Evolutionary conservation across 2,797 vertebrate genomes (phyloP).

Genomic region (Myotis daubentonii): DNA sequence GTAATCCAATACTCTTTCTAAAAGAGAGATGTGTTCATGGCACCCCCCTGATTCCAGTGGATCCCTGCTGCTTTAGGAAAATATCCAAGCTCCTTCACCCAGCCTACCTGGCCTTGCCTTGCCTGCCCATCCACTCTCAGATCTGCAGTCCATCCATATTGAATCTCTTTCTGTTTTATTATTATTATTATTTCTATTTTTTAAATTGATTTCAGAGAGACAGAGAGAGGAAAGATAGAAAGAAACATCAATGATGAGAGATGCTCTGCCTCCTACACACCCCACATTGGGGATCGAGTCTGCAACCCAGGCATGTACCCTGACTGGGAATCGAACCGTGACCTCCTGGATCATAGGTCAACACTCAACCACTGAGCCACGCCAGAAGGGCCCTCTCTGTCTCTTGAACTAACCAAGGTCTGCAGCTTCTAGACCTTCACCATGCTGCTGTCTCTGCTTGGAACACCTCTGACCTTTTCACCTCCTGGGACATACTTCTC

Average conservation of each 20-base stretch:
- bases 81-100: not conserved
- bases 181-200: no score
- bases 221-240: no score
- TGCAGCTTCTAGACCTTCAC: not conserved
- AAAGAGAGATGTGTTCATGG: not conserved
- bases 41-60: not conserved
- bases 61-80: not conserved
- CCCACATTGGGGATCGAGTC: no score
- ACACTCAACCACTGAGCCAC: no score
- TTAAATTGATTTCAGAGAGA: no score
- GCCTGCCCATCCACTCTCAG: rapidly evolving
- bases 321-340: no score
- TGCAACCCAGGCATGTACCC: no score
- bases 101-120: not conserved
- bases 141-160: no score
- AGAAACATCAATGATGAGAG: no score
- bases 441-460: not conserved
- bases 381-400: no score
- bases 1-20: not conserved
- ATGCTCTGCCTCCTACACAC: no score
- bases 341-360: no score
- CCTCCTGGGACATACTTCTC: not conserved
- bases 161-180: not conserved
- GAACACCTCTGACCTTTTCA: not conserved
- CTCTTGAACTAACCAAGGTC: not conserved